Percentiles rank a stretch among this genome's conserved stretches.
Evolutionary conservation across 2,888 invertebrate species (phyloP).

Genomic region (Blastobasis lacticolella): DNA sequence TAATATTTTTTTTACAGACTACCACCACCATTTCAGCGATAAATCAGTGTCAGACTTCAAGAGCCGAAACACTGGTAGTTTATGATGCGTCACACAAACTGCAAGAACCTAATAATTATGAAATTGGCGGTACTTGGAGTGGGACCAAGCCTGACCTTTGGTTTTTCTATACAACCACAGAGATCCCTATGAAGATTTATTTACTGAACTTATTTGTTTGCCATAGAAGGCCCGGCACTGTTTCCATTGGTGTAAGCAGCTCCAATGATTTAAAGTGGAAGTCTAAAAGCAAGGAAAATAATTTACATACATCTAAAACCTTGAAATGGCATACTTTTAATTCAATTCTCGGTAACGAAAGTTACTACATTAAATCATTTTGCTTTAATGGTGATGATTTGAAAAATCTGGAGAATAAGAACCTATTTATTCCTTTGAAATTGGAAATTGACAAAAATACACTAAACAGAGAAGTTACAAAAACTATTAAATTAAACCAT

Average conservation of each 20-base stretch:
- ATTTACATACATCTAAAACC: conserved; percentile 12
- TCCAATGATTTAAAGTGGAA: conserved; percentile 17
- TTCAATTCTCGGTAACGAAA: conserved; percentile 31
- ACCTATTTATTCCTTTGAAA: conserved; percentile 40
- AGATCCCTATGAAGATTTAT: conserved; percentile 34
- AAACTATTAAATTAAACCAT: conserved; percentile 41
- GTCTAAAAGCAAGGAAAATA: too few relatives aligned
- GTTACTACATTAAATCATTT: conserved; percentile 42
- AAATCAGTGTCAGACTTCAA: conserved; percentile 32
- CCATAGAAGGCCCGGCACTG: conserved; percentile 34
- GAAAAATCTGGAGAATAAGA: conserved; percentile 17
- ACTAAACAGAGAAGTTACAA: conserved; percentile 31
- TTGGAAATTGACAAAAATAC: conserved; percentile 30
- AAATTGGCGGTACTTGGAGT: conserved; percentile 52
- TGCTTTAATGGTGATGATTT: conserved; percentile 29
- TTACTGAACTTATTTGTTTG: conserved; percentile 52
- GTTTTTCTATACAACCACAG: conserved; percentile 46
- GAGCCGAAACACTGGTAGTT: conserved; percentile 38
- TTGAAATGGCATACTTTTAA: conserved; percentile 30
- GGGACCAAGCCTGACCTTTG: conserved; percentile 40
- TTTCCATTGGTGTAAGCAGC: conserved; percentile 37
- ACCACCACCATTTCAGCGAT: conserved; percentile 27
- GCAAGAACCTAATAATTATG: conserved; percentile 28
- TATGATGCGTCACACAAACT: conserved; percentile 34
- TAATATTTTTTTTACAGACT: too few relatives aligned